These are phyloP conservation scores for Bujurquina vittata DNA, from an alignment of 2,113 vertebrate species.

Conservation along the genomic window DNA sequence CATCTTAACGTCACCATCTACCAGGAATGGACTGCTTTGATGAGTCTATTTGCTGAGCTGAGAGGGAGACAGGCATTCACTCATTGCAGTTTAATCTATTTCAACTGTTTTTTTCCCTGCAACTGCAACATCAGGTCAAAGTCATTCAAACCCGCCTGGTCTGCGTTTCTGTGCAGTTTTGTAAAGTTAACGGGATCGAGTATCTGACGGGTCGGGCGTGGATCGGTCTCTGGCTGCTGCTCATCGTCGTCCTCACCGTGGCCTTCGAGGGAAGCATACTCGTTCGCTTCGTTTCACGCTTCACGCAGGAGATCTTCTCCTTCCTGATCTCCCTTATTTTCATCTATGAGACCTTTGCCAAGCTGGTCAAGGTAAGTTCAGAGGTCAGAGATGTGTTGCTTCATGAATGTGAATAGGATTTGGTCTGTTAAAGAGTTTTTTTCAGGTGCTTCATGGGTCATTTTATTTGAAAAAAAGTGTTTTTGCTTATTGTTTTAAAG, in stretches of 20 bases:
- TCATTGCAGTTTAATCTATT: background rate
- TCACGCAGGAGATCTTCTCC: constrained; percentile 95
- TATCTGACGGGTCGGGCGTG: constrained; percentile 94
- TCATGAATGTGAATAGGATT: too few species aligned
- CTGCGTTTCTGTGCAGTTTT: constrained; percentile 82
- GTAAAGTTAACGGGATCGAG: constrained; percentile 83
- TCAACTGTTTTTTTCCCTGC: background rate
- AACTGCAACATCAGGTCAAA: background rate
- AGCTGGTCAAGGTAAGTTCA: constrained; percentile 85
- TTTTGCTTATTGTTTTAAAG: background rate
- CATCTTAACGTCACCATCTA: background rate
- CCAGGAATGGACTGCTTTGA: too few species aligned
- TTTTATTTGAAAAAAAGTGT: background rate
- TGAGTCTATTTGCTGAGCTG: background rate
- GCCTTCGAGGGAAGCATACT: constrained; percentile 94
- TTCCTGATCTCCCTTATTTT: constrained; percentile 95
- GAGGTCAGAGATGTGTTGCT: background rate
- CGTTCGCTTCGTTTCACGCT: constrained; percentile 92
- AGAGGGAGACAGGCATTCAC: background rate
- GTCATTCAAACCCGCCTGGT: background rate
- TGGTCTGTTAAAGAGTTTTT: background rate
- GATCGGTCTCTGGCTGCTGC: constrained; percentile 94
- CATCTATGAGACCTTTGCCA: constrained; percentile 93
- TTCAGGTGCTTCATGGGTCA: background rate
- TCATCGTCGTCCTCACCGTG: constrained; percentile 90